phyloP scores from a whole-genome alignment of 2,797 vertebrate genomes.

The Pangasius djambal region DNA sequence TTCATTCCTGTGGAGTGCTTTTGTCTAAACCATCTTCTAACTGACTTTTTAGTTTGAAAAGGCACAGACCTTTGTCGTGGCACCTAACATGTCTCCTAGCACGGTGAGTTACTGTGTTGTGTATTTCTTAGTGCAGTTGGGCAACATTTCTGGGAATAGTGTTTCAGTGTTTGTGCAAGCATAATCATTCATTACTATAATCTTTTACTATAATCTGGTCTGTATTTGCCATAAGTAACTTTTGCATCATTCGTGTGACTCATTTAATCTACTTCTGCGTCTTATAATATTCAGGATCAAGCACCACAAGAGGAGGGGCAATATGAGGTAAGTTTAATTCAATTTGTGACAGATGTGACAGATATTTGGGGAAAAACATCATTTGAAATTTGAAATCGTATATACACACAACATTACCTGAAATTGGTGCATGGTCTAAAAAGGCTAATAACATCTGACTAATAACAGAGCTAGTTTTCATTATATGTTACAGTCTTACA shows the following conservation, averaged over 20 bases:
- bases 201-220: background rate
- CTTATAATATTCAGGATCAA: conserved; percentile 8
- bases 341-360: background rate
- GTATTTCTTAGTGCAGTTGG: background rate
- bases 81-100: background rate
- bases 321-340: conserved; percentile 24
- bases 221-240: background rate
- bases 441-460: background rate
- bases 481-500: too few species aligned
- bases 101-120: background rate
- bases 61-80: background rate
- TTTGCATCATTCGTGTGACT: background rate
- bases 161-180: background rate
- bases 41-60: conserved; percentile 24
- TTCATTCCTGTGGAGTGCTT: background rate
- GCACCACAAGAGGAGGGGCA: background rate
- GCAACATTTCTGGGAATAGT: background rate
- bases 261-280: background rate
- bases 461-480: background rate
- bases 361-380: background rate
- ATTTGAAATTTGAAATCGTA: background rate
- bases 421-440: background rate
- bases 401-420: background rate
- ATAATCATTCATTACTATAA: background rate
- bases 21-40: background rate